Evolutionary conservation across 37 sponge, comb jelly and placozoan species (phyloP), one percentile per base, ranked within the genome.

Genomic region (Halichondria panicea): DNA sequence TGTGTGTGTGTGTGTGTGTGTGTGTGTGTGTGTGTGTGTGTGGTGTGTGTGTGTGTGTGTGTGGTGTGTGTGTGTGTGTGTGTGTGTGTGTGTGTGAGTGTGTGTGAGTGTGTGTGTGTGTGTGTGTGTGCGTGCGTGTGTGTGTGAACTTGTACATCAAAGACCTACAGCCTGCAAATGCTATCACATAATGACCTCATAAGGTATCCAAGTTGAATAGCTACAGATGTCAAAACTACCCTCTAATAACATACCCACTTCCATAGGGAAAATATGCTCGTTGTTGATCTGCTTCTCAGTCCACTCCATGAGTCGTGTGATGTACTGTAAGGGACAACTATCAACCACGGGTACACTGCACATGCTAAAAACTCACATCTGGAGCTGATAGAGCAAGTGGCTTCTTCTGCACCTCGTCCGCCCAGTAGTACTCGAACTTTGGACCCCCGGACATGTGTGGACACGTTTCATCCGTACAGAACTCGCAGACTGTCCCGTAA

Each of bases 361-460:
- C n/a, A 30, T 31, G 28, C n/a, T 15, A 7, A 58, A 25, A 19
- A 1, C 61, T 48, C 41, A 89, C 89, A 52, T 58, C 59, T 22
- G 91, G 74, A 25, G 95, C 95, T 31, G 95, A 44, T 3, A 95
- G 70, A 15, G 80, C 86, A 22, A 72, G 83, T 7, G 95, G 95
- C 38, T 95, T 95, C 74, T 91, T 95, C 54, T 85, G 87, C 19
- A 50, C 81, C 56, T 95, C 95, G 63, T 95, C 95, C 13, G 93
- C 81, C 95, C 95, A 95, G 70, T 88, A 87, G 66, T 95, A 95
- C 76, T 95, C 95, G 32, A 80, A 90, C 81, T 95, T 95, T 15
- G 92, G 95, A 39, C 95, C 95, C 18, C 95, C 95, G 18, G 89
- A 91, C 95, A 95, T 95, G 35, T 79, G 50, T 25, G 95, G 95